A percentile compares a stretch with the other conserved stretches of the same genome.
Conservation (phyloP, 1,140 invertebrate species). For the Pristionchus pacificus region DNA sequence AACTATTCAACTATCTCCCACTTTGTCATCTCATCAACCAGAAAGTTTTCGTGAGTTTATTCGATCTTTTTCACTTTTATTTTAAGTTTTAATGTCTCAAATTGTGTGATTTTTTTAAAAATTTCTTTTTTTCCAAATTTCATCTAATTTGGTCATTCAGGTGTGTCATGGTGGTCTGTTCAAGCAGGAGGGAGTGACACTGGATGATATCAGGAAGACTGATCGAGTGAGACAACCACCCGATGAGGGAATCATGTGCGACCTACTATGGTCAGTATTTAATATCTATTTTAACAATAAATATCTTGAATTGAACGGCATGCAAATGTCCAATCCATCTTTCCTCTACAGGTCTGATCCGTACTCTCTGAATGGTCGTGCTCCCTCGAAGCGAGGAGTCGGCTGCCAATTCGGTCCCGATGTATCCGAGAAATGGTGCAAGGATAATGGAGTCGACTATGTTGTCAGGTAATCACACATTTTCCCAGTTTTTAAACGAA, state of each 20-base stretch:
- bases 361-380: conserved; percentile 76
- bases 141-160: conserved; percentile 64
- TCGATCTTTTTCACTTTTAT: conserved; percentile 4
- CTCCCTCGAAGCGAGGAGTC: conserved; percentile 90
- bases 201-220: conserved; percentile 81
- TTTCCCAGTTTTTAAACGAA: neutral
- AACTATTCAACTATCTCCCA: conserved; percentile 96
- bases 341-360: conserved; percentile 87
- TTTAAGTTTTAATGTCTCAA: conserved; percentile 74
- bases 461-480: conserved; percentile 49
- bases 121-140: too few species aligned
- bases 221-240: conserved; percentile 90
- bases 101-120: too few species aligned
- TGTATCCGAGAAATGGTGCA: conserved; percentile 76
- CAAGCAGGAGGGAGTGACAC: conserved; percentile 77
- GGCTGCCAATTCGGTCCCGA: conserved; percentile 98
- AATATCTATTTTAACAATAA: conserved; percentile 66
- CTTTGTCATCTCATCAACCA: conserved; percentile 89
- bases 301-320: neutral
- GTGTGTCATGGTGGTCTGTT: conserved; percentile 94
- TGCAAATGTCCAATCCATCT: neutral
- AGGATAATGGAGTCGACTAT: conserved; percentile 50
- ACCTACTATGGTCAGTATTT: conserved; percentile 25
- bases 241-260: conserved; percentile 64
- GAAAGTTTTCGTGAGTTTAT: conserved; percentile 73